Evolutionary conservation across 2,113 vertebrate species (phyloP).

Genomic region (Thomomys bottae): DNA sequence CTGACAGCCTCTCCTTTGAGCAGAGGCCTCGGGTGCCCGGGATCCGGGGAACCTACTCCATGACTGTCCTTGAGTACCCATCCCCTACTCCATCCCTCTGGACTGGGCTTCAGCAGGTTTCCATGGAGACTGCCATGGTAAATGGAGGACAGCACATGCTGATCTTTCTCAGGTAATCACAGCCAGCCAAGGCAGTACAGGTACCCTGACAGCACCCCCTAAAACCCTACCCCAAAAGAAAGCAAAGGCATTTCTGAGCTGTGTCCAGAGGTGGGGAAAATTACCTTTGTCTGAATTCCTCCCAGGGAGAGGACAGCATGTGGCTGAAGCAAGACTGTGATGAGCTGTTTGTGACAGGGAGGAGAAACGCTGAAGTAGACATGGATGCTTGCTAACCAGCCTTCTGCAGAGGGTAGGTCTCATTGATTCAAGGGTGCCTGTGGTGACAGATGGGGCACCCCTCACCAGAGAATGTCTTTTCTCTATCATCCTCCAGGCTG

Average conservation of each 20-base stretch:
- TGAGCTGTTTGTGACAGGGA: conserved; percentile 14
- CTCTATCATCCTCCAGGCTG: too few species aligned
- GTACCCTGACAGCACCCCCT: background rate
- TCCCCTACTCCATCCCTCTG: background rate
- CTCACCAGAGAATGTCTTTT: background rate
- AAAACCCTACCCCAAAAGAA: background rate
- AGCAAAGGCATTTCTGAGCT: background rate
- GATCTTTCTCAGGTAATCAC: background rate
- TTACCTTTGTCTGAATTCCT: background rate
- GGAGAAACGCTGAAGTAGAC: background rate
- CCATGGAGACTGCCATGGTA: conserved; percentile 19
- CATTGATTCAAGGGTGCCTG: background rate
- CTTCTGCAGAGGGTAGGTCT: conserved; percentile 37
- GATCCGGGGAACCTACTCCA: background rate
- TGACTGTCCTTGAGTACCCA: background rate
- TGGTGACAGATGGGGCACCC: background rate
- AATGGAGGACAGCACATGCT: background rate
- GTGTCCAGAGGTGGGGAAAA: background rate
- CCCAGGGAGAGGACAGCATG: conserved; percentile 6
- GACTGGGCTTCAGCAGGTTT: conserved; percentile 27
- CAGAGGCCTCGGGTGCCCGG: background rate
- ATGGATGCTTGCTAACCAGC: conserved; percentile 5
- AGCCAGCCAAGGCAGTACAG: background rate
- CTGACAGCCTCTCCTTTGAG: background rate
- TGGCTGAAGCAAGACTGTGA: conserved; percentile 30